phyloP scores from a whole-genome alignment of 2,888 invertebrate species.

The Megalurothrips usitatus region DNA sequence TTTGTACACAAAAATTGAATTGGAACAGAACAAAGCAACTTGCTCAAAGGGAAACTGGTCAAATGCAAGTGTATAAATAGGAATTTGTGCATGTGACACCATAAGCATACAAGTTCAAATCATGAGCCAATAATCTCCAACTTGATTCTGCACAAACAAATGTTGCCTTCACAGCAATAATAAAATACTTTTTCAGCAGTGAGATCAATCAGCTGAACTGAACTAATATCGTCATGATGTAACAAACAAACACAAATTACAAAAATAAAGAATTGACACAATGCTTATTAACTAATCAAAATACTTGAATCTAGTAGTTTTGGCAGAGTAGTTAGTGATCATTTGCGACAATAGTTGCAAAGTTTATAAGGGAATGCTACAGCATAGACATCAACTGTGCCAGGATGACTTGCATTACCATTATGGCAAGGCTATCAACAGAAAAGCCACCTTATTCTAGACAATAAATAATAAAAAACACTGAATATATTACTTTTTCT shows the following conservation, averaged over 20 bases:
- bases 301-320: slow-evolving; percentile 23
- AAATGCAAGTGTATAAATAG: slow-evolving; percentile 8
- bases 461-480: slow-evolving; percentile 20
- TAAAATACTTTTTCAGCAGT: background rate
- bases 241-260: slow-evolving; percentile 23
- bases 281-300: slow-evolving; percentile 23
- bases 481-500: slow-evolving; percentile 20
- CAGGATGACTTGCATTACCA: slow-evolving; percentile 13
- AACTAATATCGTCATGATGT: background rate
- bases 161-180: background rate
- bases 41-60: slow-evolving; percentile 10
- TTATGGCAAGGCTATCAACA: slow-evolving; percentile 22
- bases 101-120: background rate
- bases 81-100: slow-evolving; percentile 13
- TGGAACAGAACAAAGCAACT: background rate
- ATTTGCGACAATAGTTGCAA: slow-evolving; percentile 15
- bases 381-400: background rate
- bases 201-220: background rate
- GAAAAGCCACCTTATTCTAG: background rate
- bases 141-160: background rate
- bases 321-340: background rate
- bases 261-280: slow-evolving; percentile 27
- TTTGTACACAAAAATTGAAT: background rate
- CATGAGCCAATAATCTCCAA: background rate
- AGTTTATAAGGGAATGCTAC: background rate